phyloP scores from a whole-genome alignment of 2,888 invertebrate species.

The Lucinisca nassula region DNA sequence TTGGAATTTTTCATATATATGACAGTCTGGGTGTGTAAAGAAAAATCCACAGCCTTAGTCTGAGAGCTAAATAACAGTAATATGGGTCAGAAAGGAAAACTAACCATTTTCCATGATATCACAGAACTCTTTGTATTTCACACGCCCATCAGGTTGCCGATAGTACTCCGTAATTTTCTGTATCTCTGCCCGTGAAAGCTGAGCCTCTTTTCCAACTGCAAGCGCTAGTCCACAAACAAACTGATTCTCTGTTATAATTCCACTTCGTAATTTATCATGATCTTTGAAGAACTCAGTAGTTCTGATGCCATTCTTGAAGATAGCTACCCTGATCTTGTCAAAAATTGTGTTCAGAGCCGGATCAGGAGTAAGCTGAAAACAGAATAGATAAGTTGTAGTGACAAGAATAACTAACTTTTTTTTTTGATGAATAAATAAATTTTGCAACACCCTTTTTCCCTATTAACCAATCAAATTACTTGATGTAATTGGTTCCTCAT shows the following conservation, averaged over 20 bases:
- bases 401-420: too few relatives aligned
- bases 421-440: too few relatives aligned
- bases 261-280: conserved; percentile 86
- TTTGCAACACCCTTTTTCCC: too few relatives aligned
- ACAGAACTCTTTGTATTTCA: conserved; percentile 87
- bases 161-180: conserved; percentile 87
- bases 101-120: conserved; percentile 88
- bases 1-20: too few relatives aligned
- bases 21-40: too few relatives aligned
- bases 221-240: conserved; percentile 87
- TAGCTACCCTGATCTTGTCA: conserved; percentile 86
- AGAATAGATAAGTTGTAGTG: too few relatives aligned
- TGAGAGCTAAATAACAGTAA: too few relatives aligned
- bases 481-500: too few relatives aligned
- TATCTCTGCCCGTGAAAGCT: conserved; percentile 85
- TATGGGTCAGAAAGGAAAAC: too few relatives aligned
- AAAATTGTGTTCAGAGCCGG: conserved; percentile 86
- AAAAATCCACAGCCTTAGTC: too few relatives aligned
- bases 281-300: conserved; percentile 88
- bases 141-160: conserved; percentile 85
- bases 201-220: conserved; percentile 87
- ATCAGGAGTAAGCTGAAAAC: conserved; percentile 79
- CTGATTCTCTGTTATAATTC: conserved; percentile 88
- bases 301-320: conserved; percentile 87
- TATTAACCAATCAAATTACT: too few relatives aligned